phyloP scores from a whole-genome alignment of 2,113 vertebrate species.

The Larimichthys crocea region DNA sequence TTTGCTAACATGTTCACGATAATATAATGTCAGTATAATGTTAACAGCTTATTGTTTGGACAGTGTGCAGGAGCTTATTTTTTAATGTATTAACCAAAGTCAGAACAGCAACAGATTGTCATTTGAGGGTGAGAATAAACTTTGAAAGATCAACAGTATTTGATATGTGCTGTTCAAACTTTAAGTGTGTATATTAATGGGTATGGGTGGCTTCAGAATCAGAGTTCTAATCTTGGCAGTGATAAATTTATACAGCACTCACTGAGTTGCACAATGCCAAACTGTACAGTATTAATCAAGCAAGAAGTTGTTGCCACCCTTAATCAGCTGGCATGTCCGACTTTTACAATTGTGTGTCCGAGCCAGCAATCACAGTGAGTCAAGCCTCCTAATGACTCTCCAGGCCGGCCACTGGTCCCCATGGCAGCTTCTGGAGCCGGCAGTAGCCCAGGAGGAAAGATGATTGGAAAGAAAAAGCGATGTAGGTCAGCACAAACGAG shows the following conservation, averaged over 20 bases:
- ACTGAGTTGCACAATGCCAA: slow-evolving; percentile 43
- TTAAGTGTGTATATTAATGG: not conserved
- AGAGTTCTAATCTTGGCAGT: slow-evolving; percentile 30
- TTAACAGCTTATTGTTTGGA: not conserved
- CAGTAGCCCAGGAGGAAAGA: slow-evolving; percentile 57
- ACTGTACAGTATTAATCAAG: slow-evolving; percentile 63
- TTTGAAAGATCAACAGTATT: slow-evolving; percentile 4
- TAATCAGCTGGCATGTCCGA: slow-evolving; percentile 53
- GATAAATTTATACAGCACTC: slow-evolving; percentile 3
- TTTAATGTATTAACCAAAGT: too few species aligned
- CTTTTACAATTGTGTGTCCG: slow-evolving; percentile 55
- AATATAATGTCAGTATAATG: not conserved
- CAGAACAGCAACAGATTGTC: not conserved
- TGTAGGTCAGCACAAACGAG: slow-evolving; percentile 77
- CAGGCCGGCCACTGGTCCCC: slow-evolving; percentile 55
- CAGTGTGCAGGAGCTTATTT: not conserved
- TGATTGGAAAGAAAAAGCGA: slow-evolving; percentile 79
- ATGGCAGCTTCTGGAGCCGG: slow-evolving; percentile 43
- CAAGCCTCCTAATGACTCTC: slow-evolving; percentile 66
- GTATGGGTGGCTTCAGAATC: slow-evolving; percentile 25
- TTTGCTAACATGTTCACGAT: not conserved
- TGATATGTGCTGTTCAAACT: not conserved
- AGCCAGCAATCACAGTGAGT: slow-evolving; percentile 71
- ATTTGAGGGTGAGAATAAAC: not conserved
- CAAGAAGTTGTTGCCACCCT: slow-evolving; percentile 63